Conservation (phyloP, 2,113 vertebrate species). For the Leptobrachium ailaonicum region DNA sequence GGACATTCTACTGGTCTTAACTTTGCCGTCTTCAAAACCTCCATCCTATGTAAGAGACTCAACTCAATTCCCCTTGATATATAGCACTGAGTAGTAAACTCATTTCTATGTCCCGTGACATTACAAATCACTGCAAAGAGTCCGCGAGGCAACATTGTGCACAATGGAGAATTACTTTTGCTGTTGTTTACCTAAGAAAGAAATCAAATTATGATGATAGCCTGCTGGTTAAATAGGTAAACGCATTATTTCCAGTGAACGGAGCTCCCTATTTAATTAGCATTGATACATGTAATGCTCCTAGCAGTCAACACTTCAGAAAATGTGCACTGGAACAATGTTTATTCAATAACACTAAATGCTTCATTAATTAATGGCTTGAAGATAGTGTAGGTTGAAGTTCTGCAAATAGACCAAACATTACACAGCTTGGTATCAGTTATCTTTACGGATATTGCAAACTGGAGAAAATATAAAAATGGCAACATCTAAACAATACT, state of each 20-base stretch:
- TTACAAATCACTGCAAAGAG: neutral
- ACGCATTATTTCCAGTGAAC: neutral
- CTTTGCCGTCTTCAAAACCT: neutral
- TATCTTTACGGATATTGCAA: neutral
- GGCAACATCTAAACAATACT: neutral
- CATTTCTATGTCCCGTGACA: neutral
- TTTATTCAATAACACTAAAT: neutral
- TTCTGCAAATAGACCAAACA: neutral
- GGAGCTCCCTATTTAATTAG: slow-evolving; percentile 4
- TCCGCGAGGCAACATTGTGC: neutral
- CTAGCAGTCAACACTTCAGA: neutral
- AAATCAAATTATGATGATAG: slow-evolving; percentile 1
- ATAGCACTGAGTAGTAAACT: neutral
- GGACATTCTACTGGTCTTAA: neutral
- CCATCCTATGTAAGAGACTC: neutral
- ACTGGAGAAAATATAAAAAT: neutral
- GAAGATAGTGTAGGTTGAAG: neutral
- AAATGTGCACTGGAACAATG: neutral
- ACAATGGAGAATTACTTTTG: neutral
- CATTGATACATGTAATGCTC: neutral
- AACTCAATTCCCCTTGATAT: neutral
- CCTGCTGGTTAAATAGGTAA: neutral
- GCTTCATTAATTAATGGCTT: neutral
- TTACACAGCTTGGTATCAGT: neutral
- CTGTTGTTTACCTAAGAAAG: slow-evolving; percentile 2